Evolutionary conservation across 2,113 vertebrate genomes (phyloP).

Genomic region (Cottus gobio): DNA sequence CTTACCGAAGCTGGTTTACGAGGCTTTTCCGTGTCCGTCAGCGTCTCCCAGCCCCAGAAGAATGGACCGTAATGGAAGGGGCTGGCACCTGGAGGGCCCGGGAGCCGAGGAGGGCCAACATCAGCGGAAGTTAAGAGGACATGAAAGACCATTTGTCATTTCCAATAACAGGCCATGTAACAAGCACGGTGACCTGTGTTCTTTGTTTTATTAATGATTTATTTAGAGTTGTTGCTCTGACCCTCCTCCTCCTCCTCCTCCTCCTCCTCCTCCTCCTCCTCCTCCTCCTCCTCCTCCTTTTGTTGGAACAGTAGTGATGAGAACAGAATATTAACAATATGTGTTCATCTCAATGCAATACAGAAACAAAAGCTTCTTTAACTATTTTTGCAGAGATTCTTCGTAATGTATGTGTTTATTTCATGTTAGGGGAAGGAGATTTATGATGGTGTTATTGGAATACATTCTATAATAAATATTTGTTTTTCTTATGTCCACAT

Average conservation of each 20-base stretch:
- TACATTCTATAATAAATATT: not conserved
- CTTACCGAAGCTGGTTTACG: constrained; percentile 81
- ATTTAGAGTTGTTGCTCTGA: constrained; percentile 57
- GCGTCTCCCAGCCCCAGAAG: constrained; percentile 54
- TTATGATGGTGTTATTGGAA: too few species aligned
- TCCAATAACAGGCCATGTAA: constrained; percentile 68
- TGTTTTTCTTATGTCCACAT: not conserved
- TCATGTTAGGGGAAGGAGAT: not conserved
- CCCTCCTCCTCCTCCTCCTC: not conserved
- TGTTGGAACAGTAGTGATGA: not conserved
- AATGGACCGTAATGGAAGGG: constrained; percentile 71
- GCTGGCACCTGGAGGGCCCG: constrained; percentile 63
- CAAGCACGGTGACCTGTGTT: constrained; percentile 58
- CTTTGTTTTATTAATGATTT: constrained; percentile 66
- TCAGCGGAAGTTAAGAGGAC: constrained; percentile 64
- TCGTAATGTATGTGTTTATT: not conserved
- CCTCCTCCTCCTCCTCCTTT: not conserved
- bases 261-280: not conserved
- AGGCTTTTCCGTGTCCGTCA: constrained; percentile 56
- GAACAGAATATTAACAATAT: not conserved
- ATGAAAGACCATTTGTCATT: constrained; percentile 80
- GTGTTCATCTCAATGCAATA: not conserved
- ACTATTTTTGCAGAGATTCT: not conserved
- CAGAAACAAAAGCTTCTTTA: not conserved
- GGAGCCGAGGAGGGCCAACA: constrained; percentile 58